Evolutionary conservation across 2,113 vertebrate genomes (phyloP), one percentile per base, ranked within the genome.

Genomic region (Xenus cinereus): DNA sequence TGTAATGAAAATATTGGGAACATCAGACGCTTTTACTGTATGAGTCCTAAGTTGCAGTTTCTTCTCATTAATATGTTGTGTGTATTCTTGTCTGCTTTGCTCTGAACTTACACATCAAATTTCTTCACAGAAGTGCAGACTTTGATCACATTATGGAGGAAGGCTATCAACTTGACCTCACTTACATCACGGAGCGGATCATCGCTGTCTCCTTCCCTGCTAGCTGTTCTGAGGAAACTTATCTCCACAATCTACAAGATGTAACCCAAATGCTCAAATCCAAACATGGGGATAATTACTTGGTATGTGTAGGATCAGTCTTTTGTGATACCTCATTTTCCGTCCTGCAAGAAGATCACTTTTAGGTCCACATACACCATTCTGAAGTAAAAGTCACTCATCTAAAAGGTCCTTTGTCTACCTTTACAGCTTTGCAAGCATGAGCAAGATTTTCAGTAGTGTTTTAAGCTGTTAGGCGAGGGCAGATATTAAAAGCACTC

Each of bases 261-360:
- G 99, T 99, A 91, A 99, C 99, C 0, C 98, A 97, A 64, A 99
- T 99, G 99, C 99, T 99, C 48, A 99, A 98, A 97, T 99, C 99
- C 96, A 99, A 99, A 96, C 99, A 99, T 23, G 99, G 99, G 1
- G 99, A 99, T 95, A 99, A 99, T 97, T 99, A 99, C 97, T 97
- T 99, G 99, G 99, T 99, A 98, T 94, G 98, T n/a, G 12, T 13
- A 37, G 35, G 28, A 68, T 83, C 22, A 74, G 33, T 79, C 2
- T 0, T 87, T 45, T 76, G 51, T 89, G 43, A 37, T 19, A 11
- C 6, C 21, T 54, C n/a, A 14, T 72, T 28, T 51, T 33, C 50
- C 54, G 35, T 77, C 45, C 14, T 77, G 33, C 39, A 48, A 30
- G 20, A 77, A 39, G n/a, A 75, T 13, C 33, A 26, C 27, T 54